These are phyloP conservation scores for Drosophila parthenogenetica DNA, from an alignment of 2,888 invertebrate species.

Conservation along the genomic window DNA sequence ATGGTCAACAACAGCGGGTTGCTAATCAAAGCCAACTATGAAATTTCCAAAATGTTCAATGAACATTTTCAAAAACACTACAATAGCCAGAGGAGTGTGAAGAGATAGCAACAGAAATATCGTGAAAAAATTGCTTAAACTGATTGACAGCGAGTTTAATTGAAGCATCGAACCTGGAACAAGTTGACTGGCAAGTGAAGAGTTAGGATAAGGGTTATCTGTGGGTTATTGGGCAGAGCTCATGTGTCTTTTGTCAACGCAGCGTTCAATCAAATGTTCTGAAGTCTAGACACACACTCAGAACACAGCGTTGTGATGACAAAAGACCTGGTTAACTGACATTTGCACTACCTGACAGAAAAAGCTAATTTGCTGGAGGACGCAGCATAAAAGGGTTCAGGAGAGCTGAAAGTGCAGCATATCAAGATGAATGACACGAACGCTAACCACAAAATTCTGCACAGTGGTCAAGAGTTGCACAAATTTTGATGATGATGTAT, in stretches of 20 bases:
- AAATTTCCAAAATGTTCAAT: conserved; percentile 54
- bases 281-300: conserved; percentile 46
- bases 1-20: conserved; percentile 38
- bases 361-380: conserved; percentile 51
- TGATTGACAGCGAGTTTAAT: conserved; percentile 75
- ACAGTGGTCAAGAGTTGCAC: conserved; percentile 21
- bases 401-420: conserved; percentile 18
- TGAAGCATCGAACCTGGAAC: conserved; percentile 70
- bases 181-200: conserved; percentile 3
- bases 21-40: conserved; percentile 64
- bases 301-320: conserved; percentile 39
- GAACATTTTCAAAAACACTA: conserved; percentile 25
- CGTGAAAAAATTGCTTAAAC: conserved; percentile 24
- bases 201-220: conserved; percentile 22
- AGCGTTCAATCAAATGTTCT: conserved; percentile 63
- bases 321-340: conserved; percentile 68
- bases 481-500: conserved; percentile 26
- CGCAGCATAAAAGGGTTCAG: conserved; percentile 1
- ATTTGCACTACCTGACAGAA: conserved; percentile 59
- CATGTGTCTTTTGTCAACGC: conserved; percentile 53
- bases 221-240: conserved; percentile 13
- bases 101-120: conserved; percentile 15
- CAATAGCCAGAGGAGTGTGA: conserved; percentile 34
- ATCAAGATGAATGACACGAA: conserved; percentile 67
- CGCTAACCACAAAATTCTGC: conserved; percentile 48